These are phyloP conservation scores for Neoscelio sp. DNA, from an alignment of 2,888 invertebrate species.

Conservation along the genomic window DNA sequence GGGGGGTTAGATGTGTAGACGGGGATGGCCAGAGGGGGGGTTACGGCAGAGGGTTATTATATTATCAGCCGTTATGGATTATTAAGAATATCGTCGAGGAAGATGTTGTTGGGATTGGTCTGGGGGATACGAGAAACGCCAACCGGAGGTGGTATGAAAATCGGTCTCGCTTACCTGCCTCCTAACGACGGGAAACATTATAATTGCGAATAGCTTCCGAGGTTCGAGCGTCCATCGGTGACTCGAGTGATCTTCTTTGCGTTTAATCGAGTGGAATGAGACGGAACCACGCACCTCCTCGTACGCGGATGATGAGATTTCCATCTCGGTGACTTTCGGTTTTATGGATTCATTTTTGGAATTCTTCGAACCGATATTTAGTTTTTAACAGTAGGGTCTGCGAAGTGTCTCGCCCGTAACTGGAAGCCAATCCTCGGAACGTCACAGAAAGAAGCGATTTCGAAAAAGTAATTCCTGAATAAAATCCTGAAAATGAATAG, in stretches of 20 bases:
- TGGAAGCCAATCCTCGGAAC: no score
- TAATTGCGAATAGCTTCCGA: conserved; percentile 74
- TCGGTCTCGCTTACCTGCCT: conserved; percentile 80
- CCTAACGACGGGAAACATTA: conserved; percentile 81
- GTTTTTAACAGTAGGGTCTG: no score
- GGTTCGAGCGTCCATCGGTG: conserved; percentile 66
- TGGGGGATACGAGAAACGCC: conserved; percentile 29
- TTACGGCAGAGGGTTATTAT: neutral
- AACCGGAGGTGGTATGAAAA: conserved; percentile 80
- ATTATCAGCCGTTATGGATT: conserved; percentile 36
- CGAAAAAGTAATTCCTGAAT: no score
- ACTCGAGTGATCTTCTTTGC: conserved; percentile 68
- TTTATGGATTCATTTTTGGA: conserved; percentile 7
- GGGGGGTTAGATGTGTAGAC: no score
- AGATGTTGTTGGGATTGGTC: conserved; percentile 52
- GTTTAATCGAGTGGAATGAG: conserved; percentile 74
- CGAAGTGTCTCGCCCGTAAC: no score
- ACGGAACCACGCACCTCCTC: conserved; percentile 68
- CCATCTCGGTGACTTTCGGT: conserved; percentile 30
- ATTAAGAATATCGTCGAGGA: conserved; percentile 44
- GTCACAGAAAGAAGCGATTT: no score
- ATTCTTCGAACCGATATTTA: neutral
- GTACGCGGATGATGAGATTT: conserved; percentile 36
- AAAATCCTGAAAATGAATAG: no score
- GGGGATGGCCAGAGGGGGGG: no score